Percentiles rank a stretch among this genome's conserved stretches.
phyloP scores from a whole-genome alignment of 2,888 invertebrate species.

The Apeira syringaria region DNA sequence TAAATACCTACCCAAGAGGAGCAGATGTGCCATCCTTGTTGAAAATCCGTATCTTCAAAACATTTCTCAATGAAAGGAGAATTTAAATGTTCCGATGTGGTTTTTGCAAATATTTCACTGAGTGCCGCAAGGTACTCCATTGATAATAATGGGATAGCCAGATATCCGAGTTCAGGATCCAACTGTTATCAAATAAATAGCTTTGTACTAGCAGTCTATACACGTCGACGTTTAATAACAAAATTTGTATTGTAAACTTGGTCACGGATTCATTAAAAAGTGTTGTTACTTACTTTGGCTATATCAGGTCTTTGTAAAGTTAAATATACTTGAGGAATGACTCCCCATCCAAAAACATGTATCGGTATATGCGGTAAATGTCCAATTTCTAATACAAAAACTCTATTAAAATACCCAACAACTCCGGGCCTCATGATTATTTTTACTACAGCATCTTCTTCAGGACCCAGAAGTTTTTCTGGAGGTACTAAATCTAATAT shows the following conservation, averaged over 20 bases:
- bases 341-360: constrained; percentile 81
- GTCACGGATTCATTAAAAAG: too few relatives aligned
- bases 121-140: constrained; percentile 64
- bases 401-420: constrained; percentile 78
- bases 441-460: constrained; percentile 61
- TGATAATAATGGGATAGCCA: constrained; percentile 70
- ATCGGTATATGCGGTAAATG: constrained; percentile 79
- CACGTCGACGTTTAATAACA: too few relatives aligned
- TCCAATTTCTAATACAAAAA: constrained; percentile 78
- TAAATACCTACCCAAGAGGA: constrained; percentile 52
- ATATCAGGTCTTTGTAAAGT: constrained; percentile 67
- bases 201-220: too few relatives aligned
- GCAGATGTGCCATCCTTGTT: constrained; percentile 66
- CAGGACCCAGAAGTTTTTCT: constrained; percentile 62
- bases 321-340: constrained; percentile 83
- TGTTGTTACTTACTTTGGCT: constrained; percentile 41
- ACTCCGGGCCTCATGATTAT: constrained; percentile 80
- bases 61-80: constrained; percentile 62
- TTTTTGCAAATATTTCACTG: constrained; percentile 53
- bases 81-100: constrained; percentile 53
- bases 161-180: constrained; percentile 65
- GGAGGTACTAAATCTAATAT: constrained; percentile 72
- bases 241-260: too few relatives aligned
- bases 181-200: constrained; percentile 40
- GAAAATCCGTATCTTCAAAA: constrained; percentile 63